Percentiles rank a stretch among this genome's conserved stretches.
Conservation (phyloP, 2,113 vertebrate species). For the Pelecanus crispus region DNA sequence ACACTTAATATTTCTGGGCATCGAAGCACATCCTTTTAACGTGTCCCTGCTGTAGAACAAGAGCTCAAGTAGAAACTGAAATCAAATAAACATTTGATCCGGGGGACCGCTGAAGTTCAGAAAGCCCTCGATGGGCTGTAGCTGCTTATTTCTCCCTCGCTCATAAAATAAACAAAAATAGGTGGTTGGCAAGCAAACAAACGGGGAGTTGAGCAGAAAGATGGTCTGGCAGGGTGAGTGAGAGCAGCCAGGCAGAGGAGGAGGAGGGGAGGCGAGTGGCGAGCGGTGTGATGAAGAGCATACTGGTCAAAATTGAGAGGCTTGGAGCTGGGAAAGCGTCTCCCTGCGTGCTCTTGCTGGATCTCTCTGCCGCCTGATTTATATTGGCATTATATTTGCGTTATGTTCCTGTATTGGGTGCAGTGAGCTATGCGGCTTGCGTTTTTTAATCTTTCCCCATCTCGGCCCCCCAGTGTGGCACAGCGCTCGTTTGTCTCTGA, state of each 20-base stretch:
- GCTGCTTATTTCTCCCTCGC: neutral
- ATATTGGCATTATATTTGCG: neutral
- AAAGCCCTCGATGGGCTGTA: neutral
- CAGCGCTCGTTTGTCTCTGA: conserved; percentile 58
- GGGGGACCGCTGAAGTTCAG: conserved; percentile 50
- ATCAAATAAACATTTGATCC: conserved; percentile 54
- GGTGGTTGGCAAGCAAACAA: neutral
- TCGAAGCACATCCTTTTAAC: conserved; percentile 58
- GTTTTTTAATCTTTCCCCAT: conserved; percentile 6
- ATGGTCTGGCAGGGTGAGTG: neutral
- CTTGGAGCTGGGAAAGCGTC: neutral
- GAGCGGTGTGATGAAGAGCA: neutral
- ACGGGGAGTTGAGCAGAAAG: neutral
- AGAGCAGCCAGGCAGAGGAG: neutral
- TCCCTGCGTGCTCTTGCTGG: neutral
- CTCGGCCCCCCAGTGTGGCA: conserved; percentile 25
- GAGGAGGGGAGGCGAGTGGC: neutral
- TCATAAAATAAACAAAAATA: neutral
- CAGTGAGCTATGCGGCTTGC: neutral
- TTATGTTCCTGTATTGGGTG: neutral
- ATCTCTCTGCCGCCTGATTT: neutral
- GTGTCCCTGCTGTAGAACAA: conserved; percentile 44
- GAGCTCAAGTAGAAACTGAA: conserved; percentile 55
- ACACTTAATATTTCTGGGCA: conserved; percentile 59
- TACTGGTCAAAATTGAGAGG: neutral